Evolutionary conservation across 2,113 vertebrate genomes (phyloP).

Genomic region (Megaleporinus macrocephalus): DNA sequence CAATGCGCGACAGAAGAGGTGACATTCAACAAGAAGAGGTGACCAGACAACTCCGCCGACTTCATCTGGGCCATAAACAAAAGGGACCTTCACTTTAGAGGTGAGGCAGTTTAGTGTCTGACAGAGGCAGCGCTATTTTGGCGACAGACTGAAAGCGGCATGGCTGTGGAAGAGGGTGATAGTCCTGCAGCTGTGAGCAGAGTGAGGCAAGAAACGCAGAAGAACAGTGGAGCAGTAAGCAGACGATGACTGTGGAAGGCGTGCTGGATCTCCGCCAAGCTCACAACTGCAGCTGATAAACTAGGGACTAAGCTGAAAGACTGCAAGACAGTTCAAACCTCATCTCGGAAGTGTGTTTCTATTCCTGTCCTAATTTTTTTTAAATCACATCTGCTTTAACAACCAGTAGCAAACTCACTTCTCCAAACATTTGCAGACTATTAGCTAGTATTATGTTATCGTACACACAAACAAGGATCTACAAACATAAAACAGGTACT

Average conservation of each 20-base stretch:
- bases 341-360: not conserved
- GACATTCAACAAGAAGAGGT: constrained; percentile 13
- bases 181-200: constrained; percentile 17
- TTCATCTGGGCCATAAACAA: constrained; percentile 37
- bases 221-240: constrained; percentile 16
- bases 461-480: not conserved
- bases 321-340: constrained; percentile 12
- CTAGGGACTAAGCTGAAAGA: not conserved
- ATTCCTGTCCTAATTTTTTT: not conserved
- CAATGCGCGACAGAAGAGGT: not conserved
- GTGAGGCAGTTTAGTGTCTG: constrained; percentile 35
- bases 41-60: constrained; percentile 16
- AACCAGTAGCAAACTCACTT: not conserved
- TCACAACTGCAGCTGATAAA: constrained; percentile 24
- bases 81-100: constrained; percentile 9
- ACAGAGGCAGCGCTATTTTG: constrained; percentile 27
- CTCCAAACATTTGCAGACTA: not conserved
- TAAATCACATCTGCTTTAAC: not conserved
- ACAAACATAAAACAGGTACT: not conserved
- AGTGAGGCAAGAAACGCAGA: constrained; percentile 6
- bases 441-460: constrained; percentile 15
- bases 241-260: constrained; percentile 32
- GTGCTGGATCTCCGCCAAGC: not conserved
- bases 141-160: constrained; percentile 12
- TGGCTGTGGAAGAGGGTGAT: constrained; percentile 3